Evolutionary conservation across 2,888 invertebrate species (phyloP).

Genomic region (Ceraclea dissimilis): DNA sequence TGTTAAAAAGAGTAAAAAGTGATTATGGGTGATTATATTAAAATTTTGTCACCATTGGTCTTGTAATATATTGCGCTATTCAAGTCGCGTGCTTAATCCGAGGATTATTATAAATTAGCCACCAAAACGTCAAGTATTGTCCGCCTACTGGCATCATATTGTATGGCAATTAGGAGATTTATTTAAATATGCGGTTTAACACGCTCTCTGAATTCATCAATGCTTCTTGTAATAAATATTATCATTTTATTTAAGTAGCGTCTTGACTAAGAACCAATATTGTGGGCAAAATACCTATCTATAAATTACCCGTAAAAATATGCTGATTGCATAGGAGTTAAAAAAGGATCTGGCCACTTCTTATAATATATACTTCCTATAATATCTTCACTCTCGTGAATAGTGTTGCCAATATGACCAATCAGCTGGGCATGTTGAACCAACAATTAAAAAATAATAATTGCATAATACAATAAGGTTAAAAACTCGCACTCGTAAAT

Average conservation of each 20-base stretch:
- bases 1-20: no score
- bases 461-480: no score
- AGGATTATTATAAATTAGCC: constrained; percentile 17
- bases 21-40: background rate
- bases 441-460: no score
- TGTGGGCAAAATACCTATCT: no score
- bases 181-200: constrained; percentile 7
- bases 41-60: constrained; percentile 1
- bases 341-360: no score
- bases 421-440: no score
- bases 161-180: constrained; percentile 19
- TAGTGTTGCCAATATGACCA: no score
- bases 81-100: constrained; percentile 10
- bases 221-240: background rate
- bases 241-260: background rate
- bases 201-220: background rate
- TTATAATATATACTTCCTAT: no score
- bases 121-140: constrained; percentile 5
- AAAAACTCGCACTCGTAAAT: no score
- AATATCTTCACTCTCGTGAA: no score
- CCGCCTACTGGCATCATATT: constrained; percentile 9
- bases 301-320: no score
- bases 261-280: background rate
- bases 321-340: no score
- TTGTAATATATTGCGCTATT: constrained; percentile 6